These are phyloP conservation scores for Pachyseris speciosa DNA, from an alignment of 64 coral and sea anemone genomes.

Conservation along the genomic window DNA sequence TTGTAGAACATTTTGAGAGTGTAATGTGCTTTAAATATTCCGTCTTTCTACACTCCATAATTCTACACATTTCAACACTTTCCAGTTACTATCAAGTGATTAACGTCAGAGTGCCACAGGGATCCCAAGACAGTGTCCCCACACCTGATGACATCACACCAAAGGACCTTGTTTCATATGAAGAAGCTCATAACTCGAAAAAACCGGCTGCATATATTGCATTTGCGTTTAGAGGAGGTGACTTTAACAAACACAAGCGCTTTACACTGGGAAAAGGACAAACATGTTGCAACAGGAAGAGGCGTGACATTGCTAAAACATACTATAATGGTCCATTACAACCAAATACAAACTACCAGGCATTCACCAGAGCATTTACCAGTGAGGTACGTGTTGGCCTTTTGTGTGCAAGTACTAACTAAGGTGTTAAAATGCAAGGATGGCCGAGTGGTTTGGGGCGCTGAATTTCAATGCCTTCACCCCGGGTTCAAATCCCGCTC, in stretches of 20 bases:
- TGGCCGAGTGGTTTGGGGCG: no score
- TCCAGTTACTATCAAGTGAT: neutral
- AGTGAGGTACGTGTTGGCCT: neutral
- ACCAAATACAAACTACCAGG: conserved; percentile 20
- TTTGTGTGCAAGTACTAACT: neutral
- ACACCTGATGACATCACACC: neutral
- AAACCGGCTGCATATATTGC: conserved; percentile 11
- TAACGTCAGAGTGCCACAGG: neutral
- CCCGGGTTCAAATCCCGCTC: no score
- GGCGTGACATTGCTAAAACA: neutral
- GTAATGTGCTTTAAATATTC: neutral
- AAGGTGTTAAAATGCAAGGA: no score
- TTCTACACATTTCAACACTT: neutral
- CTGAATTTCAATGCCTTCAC: no score
- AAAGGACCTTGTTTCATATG: neutral
- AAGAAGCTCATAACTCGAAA: conserved; percentile 16
- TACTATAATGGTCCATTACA: conserved; percentile 34
- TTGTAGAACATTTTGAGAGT: neutral
- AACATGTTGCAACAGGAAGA: neutral
- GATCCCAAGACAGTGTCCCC: neutral
- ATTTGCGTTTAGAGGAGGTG: neutral
- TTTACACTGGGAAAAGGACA: conserved; percentile 9
- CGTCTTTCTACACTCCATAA: no score
- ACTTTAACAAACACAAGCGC: conserved; percentile 8
- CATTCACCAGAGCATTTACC: conserved; percentile 8